Percentiles rank a stretch among this genome's conserved stretches.
These are phyloP conservation scores for Calliopsis andreniformis DNA, from an alignment of 1,140 invertebrate species.

Conservation along the genomic window DNA sequence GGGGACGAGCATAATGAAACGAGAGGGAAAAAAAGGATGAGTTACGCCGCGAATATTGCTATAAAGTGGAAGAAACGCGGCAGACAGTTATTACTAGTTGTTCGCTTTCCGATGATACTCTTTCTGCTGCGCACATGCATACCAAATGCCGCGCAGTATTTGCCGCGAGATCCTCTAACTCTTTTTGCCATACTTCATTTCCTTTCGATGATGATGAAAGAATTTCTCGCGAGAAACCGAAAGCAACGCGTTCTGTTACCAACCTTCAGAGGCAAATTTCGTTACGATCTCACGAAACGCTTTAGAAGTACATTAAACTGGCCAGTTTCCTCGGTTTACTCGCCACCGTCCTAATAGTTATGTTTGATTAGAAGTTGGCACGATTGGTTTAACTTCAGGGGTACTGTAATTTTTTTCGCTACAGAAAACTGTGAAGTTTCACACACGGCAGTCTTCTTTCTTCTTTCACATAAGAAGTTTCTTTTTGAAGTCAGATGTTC, in stretches of 20 bases:
- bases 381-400: too few relatives aligned
- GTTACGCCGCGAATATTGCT: slow-evolving; percentile 26
- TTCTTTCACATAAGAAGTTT: too few relatives aligned
- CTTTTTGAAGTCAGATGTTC: too few relatives aligned
- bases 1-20: neutral
- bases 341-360: too few relatives aligned
- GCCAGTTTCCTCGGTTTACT: too few relatives aligned
- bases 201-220: slow-evolving; percentile 17
- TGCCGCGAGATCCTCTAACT: slow-evolving; percentile 18
- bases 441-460: too few relatives aligned
- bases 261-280: too few relatives aligned
- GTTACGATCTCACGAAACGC: neutral
- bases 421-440: too few relatives aligned
- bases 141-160: too few relatives aligned
- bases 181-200: slow-evolving; percentile 26
- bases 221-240: neutral
- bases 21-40: neutral
- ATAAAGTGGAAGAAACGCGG: slow-evolving; percentile 46
- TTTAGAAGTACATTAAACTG: too few relatives aligned
- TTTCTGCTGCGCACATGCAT: slow-evolving; percentile 18
- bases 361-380: too few relatives aligned
- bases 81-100: slow-evolving; percentile 51
- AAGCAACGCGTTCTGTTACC: neutral
- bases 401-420: too few relatives aligned
- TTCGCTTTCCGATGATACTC: slow-evolving; percentile 45